A percentile compares a stretch with the other conserved stretches of the same genome.
Conservation (phyloP, 2,797 vertebrate species). For the Rhadinocentrus ornatus region DNA sequence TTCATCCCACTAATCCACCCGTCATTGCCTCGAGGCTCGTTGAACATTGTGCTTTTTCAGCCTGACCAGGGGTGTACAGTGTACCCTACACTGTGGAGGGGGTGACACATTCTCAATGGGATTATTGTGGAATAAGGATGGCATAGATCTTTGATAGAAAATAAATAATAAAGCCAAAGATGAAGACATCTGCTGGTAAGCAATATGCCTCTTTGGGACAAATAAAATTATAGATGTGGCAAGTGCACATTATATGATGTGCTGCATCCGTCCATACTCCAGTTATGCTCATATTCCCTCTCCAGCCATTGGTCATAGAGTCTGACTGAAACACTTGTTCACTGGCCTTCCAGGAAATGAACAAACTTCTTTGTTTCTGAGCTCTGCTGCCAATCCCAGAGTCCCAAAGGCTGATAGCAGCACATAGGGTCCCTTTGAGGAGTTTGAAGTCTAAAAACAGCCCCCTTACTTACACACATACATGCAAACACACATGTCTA, state of each 20-base stretch:
- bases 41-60: conserved; percentile 30
- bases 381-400: conserved; percentile 64
- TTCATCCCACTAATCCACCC: conserved; percentile 36
- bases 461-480: conserved; percentile 64
- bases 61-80: conserved; percentile 16
- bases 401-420: conserved; percentile 72
- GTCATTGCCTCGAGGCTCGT: conserved; percentile 24
- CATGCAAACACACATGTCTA: conserved; percentile 31
- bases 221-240: conserved; percentile 15
- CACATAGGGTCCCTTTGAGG: conserved; percentile 77
- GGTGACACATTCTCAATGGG: conserved; percentile 46
- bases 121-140: conserved; percentile 29
- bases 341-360: conserved; percentile 74
- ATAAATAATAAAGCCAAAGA: neutral
- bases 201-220: neutral
- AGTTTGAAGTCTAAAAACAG: conserved; percentile 69
- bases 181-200: neutral
- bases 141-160: conserved; percentile 15
- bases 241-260: conserved; percentile 19
- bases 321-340: conserved; percentile 76
- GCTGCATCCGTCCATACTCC: conserved; percentile 18
- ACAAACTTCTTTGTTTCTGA: conserved; percentile 79
- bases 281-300: conserved; percentile 38
- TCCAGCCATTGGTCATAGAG: conserved; percentile 47
- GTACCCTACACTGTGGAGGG: conserved; percentile 26